Base-by-base conservation (phyloP, 2,888 invertebrate genomes). In the Siphlonurus alternatus region DNA sequence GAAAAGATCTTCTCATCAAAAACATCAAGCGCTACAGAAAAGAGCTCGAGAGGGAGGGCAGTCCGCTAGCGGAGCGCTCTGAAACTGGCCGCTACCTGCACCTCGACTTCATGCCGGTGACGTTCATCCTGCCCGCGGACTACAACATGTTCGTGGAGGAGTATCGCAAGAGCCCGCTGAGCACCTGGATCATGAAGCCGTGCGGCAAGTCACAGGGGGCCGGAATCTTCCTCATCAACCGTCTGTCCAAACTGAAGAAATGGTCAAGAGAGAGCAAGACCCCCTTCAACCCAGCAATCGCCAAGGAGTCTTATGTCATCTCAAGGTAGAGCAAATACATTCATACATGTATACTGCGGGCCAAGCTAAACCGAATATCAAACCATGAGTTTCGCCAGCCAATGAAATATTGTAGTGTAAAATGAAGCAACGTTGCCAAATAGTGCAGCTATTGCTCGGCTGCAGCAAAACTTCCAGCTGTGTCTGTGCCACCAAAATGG, bases 161-260 rank as follows among this genome's bases (percentile, higher is more conserved):
- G 73, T 97, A 95, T 74, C 82, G 94, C 63, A 94, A 93, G 77
- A 89, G 88, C 68, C 94, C 95, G 0, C 89, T 90, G 73, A 91
- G 91, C 70, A 96, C 95, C 1, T 97, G 96, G 96, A 97, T 97
- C 68, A 93, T 96, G 88, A 96, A 97, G 74, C 96, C 96, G 0
- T 93, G 94, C 74, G 94, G 94, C 25, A 91, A 95, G 77, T 94
- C 95, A 0, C 91, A 91, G 74, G 92, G 92, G 1, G 86, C 89
- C n/a, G 96, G 96, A 53, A 96, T 97, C 72, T 95, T 95, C 75
- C 80, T 96, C 64, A 94, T 97, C 70, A 96, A 96, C 75, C 94
- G 94, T 78, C 78, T 96, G 66, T 93, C 94, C 2, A 95, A 95
- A 77, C 77, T 96, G 66, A 95, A 94, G 73, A 85, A 88, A 74